phyloP scores from a whole-genome alignment of 2,888 invertebrate genomes.

The Helleia helle region DNA sequence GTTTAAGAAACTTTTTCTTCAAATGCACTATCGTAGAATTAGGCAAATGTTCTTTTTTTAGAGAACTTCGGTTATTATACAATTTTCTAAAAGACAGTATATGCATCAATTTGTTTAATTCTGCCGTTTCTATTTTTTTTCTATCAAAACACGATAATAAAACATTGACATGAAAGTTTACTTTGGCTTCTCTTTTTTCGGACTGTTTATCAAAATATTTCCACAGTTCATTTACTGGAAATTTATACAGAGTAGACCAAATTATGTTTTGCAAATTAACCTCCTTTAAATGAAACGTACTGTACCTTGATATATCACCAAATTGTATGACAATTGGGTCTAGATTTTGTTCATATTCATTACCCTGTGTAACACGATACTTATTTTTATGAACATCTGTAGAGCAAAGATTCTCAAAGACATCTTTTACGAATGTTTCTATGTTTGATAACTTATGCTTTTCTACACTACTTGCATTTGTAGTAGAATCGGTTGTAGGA shows the following conservation, averaged over 20 bases:
- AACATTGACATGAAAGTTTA: slow-evolving; percentile 54
- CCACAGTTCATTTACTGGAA: slow-evolving; percentile 55
- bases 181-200: slow-evolving; percentile 45
- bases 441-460: slow-evolving; percentile 36
- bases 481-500: too few relatives aligned
- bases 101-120: slow-evolving; percentile 48
- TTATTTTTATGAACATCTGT: slow-evolving; percentile 37
- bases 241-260: slow-evolving; percentile 35
- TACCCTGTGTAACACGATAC: slow-evolving; percentile 50
- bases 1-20: slow-evolving; percentile 54
- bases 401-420: slow-evolving; percentile 44
- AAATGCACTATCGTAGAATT: slow-evolving; percentile 42
- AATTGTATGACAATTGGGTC: slow-evolving; percentile 48
- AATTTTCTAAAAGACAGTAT: slow-evolving; percentile 54
- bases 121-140: slow-evolving; percentile 48
- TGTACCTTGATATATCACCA: slow-evolving; percentile 46
- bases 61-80: slow-evolving; percentile 54
- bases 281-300: slow-evolving; percentile 51
- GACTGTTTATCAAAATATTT: slow-evolving; percentile 26
- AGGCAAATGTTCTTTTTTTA: slow-evolving; percentile 38
- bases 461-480: too few relatives aligned
- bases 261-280: slow-evolving; percentile 48
- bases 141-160: slow-evolving; percentile 54
- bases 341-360: slow-evolving; percentile 48
- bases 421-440: slow-evolving; percentile 38